These are phyloP conservation scores for Hirundo rustica DNA, from an alignment of 2,797 vertebrate species.

Conservation along the genomic window DNA sequence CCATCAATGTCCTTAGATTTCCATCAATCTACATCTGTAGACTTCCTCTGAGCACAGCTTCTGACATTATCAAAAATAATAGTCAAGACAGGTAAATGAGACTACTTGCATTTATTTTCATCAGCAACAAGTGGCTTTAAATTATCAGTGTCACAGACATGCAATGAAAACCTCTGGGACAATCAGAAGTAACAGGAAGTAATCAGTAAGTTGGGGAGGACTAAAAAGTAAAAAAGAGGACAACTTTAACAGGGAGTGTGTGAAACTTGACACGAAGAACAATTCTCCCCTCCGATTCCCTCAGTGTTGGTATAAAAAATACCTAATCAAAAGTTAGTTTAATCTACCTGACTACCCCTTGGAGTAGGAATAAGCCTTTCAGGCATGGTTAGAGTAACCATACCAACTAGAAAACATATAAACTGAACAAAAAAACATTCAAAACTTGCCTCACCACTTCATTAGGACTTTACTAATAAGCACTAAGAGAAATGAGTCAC, in stretches of 20 bases:
- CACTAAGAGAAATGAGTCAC: not conserved
- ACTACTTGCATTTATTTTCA: constrained; percentile 34
- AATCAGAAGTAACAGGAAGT: constrained; percentile 1
- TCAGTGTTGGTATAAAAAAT: not conserved
- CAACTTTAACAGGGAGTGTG: not conserved
- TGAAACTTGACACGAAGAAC: not conserved
- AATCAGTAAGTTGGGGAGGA: not conserved
- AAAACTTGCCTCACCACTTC: not conserved
- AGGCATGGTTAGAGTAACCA: not conserved
- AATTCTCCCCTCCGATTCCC: not conserved
- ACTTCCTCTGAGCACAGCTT: constrained; percentile 2
- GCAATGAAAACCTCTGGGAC: not conserved
- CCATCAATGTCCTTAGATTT: constrained; percentile 4
- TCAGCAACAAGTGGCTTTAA: constrained; percentile 30
- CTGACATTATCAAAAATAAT: constrained; percentile 6
- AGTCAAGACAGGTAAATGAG: constrained; percentile 11
- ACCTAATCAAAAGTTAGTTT: not conserved
- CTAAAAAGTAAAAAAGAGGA: not conserved
- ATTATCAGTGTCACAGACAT: not conserved
- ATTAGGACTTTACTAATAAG: not conserved
- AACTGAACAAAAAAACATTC: not conserved
- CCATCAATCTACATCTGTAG: not conserved
- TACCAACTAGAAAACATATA: not conserved
- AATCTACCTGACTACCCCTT: not conserved
- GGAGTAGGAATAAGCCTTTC: not conserved